Evolutionary conservation across 2,888 invertebrate genomes (phyloP).

Genomic region (Sinhomidia bicolor): DNA sequence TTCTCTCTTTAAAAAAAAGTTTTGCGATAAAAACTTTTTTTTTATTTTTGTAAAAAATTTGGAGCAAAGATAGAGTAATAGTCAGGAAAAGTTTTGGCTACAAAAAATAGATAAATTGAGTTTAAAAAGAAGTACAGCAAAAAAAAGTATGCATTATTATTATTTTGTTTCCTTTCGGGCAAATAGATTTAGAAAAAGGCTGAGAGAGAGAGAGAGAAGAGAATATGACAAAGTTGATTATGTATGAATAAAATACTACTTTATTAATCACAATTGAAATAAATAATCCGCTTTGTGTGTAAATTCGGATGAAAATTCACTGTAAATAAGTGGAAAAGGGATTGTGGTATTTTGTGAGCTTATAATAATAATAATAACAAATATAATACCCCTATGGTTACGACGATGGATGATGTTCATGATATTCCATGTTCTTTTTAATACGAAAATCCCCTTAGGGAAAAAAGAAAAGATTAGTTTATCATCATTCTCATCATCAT

Average conservation of each 20-base stretch:
- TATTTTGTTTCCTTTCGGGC: no score
- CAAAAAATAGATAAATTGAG: no score
- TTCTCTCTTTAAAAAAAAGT: not conserved
- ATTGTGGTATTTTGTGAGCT: not conserved
- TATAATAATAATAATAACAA: no score
- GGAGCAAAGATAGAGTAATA: not conserved
- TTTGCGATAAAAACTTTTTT: not conserved
- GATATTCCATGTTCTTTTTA: not conserved
- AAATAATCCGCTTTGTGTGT: not conserved
- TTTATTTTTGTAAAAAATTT: not conserved
- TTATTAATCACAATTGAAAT: slow-evolving; percentile 13
- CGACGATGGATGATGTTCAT: not conserved
- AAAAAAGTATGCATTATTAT: no score
- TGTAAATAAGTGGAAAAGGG: not conserved
- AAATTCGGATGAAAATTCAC: not conserved
- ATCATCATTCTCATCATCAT: not conserved
- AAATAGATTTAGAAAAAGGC: not conserved
- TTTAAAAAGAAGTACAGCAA: no score
- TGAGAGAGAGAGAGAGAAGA: no score
- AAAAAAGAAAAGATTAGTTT: not conserved
- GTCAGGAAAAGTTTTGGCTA: not conserved
- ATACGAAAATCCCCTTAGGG: not conserved
- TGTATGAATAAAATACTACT: not conserved
- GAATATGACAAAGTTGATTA: not conserved
- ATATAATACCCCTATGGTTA: no score